phyloP scores from a whole-genome alignment of 1,140 invertebrate species.

The Bombus affinis region DNA sequence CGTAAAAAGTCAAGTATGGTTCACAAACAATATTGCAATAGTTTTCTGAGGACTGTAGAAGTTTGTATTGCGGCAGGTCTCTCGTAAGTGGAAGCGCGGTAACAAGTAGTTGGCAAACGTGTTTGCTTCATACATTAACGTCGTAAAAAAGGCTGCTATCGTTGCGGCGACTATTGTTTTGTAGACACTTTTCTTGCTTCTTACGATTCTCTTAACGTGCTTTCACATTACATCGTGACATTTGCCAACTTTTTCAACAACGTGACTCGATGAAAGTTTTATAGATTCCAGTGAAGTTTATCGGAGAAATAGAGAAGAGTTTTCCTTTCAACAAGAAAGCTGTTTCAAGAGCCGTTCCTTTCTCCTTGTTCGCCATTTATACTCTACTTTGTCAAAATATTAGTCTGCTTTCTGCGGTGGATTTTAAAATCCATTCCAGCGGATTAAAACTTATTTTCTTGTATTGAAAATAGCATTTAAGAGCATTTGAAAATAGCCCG shows the following conservation, averaged over 20 bases:
- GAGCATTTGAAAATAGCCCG: no score
- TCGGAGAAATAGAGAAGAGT: background rate
- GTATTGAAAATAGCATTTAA: background rate
- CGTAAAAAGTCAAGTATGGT: background rate
- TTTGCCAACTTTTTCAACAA: conserved; percentile 11
- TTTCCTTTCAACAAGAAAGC: background rate
- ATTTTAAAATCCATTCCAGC: background rate
- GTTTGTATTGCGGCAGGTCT: background rate
- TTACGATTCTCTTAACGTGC: background rate
- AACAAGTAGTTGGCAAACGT: conserved; percentile 19
- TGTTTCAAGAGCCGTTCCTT: background rate
- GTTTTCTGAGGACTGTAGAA: conserved; percentile 5
- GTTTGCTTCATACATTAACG: conserved; percentile 19
- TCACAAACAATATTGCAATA: conserved; percentile 8
- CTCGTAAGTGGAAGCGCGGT: background rate
- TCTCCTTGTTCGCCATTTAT: background rate
- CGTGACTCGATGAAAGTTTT: conserved; percentile 27
- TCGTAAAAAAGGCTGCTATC: conserved; percentile 4
- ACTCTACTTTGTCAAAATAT: background rate
- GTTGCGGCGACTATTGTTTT: background rate
- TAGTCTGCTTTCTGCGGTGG: background rate
- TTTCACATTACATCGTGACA: conserved; percentile 7
- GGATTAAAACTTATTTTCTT: background rate
- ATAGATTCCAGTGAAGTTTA: conserved; percentile 17
- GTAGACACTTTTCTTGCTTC: background rate